Base-by-base conservation (phyloP, 2,113 vertebrate genomes). In the Carassius auratus region DNA sequence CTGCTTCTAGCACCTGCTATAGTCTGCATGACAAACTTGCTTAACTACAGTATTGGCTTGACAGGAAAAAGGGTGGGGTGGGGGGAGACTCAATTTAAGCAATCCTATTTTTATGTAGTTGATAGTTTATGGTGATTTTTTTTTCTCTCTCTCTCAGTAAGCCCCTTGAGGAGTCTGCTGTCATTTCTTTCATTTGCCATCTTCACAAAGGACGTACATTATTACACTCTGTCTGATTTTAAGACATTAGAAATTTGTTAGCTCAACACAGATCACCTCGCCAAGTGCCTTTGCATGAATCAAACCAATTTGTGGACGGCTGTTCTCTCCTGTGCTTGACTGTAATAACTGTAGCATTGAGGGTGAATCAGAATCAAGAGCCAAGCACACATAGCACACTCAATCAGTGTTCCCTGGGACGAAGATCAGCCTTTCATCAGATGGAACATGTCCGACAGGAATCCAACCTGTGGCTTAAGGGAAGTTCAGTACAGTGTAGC, bases 241-340 rank as follows among this genome's bases (percentile, higher is more conserved):
- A 69, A 81, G 61, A 85, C 36, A 36, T 36, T 48, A 14, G 36
- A 76, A 48, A 62, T 87, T 81, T 87, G 82, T 75, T 87, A 76
- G 15, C 69, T 66, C 57, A 38, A 38, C 74, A 81, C 57, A 62
- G 38, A 77, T 83, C 61, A 79, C 19, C 83, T 62, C 42, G 13
- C 81, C 19, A 74, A 80, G 78, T 84, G 64, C 78, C 71, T 48
- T 85, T 74, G 68, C 73, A 87, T 85, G 81, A 87, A 85, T 88
- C 73, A 85, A 64, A 66, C 64, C 83, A 83, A 79, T 85, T 89
- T 68, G 76, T 55, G 73, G 55, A 66, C 13, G 38, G 73, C 76
- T 75, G 82, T 38, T 88, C 45, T 76, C 71, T 81, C 52, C 45
- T 30, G 50, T 52, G 82, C 57, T 26, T 85, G 38, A 55, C 71